phyloP scores from a whole-genome alignment of 2,797 vertebrate genomes.

The Sebastes nivosus region DNA sequence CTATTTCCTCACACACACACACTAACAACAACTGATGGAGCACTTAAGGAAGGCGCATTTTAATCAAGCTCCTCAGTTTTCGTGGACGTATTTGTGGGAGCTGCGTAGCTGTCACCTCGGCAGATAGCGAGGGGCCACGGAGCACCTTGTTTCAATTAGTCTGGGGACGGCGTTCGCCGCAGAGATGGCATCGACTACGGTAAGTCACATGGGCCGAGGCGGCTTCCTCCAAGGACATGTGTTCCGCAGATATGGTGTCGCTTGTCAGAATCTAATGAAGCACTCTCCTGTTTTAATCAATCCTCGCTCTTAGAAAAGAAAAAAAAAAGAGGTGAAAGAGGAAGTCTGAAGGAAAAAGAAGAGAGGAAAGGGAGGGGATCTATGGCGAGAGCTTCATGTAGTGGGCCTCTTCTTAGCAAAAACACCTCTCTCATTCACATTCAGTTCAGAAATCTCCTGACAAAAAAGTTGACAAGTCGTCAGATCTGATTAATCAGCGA shows the following conservation, averaged over 20 bases:
- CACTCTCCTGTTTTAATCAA: conserved; percentile 74
- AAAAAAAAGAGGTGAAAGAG: conserved; percentile 35
- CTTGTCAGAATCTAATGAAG: conserved; percentile 76
- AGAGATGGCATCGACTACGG: conserved; percentile 51
- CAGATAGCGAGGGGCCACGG: conserved; percentile 49
- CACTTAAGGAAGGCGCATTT: conserved; percentile 57
- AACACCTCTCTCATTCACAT: conserved; percentile 60
- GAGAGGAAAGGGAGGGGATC: background rate
- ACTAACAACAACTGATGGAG: conserved; percentile 48
- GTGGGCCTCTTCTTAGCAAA: conserved; percentile 31
- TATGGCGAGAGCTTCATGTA: conserved; percentile 17
- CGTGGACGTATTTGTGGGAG: conserved; percentile 45
- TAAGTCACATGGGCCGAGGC: conserved; percentile 31
- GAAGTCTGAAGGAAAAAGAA: conserved; percentile 22
- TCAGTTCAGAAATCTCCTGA: conserved; percentile 64
- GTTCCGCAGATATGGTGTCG: conserved; percentile 66
- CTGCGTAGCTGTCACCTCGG: conserved; percentile 56
- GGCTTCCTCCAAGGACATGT: conserved; percentile 60
- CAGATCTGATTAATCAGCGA: conserved; percentile 73
- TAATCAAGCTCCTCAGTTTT: conserved; percentile 65
- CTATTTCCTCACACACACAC: conserved; percentile 44
- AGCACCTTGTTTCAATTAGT: conserved; percentile 79
- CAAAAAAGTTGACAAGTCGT: conserved; percentile 67
- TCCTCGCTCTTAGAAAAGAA: conserved; percentile 23
- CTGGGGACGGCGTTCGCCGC: conserved; percentile 47